Percentiles rank a stretch among this genome's conserved stretches.
These are phyloP conservation scores for Podargus strigoides DNA, from an alignment of 2,797 vertebrate genomes.

Conservation along the genomic window DNA sequence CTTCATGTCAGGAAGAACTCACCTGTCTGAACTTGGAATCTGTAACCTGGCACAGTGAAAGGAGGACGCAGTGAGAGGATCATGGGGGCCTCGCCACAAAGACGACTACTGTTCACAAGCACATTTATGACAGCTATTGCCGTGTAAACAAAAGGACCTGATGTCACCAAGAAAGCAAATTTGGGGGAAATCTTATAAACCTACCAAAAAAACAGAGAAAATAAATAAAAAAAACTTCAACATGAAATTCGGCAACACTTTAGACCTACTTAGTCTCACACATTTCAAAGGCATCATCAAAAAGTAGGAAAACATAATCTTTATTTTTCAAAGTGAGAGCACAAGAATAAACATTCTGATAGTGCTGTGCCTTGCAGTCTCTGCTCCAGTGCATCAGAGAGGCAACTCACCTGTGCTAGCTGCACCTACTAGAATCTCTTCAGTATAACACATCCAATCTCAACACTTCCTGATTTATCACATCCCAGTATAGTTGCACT, in stretches of 20 bases:
- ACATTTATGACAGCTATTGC: slow-evolving; percentile 89
- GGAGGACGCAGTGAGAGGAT: slow-evolving; percentile 79
- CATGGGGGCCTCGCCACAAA: slow-evolving; percentile 70
- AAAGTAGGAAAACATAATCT: neutral
- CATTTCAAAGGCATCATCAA: neutral
- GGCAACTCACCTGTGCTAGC: neutral
- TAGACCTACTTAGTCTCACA: neutral
- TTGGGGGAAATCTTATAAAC: slow-evolving; percentile 85
- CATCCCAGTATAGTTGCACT: neutral
- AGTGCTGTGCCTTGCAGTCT: neutral
- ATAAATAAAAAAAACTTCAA: neutral
- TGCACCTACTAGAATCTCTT: neutral
- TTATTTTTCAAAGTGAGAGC: neutral
- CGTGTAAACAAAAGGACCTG: slow-evolving; percentile 88
- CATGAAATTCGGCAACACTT: neutral
- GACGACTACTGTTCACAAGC: slow-evolving; percentile 76
- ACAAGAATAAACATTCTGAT: neutral
- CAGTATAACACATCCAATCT: neutral
- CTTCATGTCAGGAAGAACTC: slow-evolving; percentile 26
- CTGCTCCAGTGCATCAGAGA: neutral
- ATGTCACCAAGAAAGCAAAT: slow-evolving; percentile 90
- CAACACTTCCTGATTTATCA: neutral
- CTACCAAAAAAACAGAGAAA: slow-evolving; percentile 64
- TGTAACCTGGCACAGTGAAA: slow-evolving; percentile 79
- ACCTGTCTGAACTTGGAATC: slow-evolving; percentile 91